A percentile compares a stretch with the other conserved stretches of the same genome.
Conservation (phyloP, 2,888 invertebrate genomes). For the Pecten maximus region DNA sequence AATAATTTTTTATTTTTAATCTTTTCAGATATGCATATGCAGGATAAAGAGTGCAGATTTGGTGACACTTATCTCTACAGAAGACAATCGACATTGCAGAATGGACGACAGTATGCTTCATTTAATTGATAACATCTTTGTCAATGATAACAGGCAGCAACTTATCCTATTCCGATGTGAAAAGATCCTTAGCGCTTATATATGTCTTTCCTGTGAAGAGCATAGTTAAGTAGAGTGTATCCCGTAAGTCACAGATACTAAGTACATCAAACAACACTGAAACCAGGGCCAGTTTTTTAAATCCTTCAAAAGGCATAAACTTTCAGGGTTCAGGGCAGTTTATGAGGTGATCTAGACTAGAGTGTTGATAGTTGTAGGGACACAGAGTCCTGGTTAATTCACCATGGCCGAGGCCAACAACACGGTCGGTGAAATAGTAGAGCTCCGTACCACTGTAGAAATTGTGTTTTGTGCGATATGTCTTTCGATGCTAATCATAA, state of each 20-base stretch:
- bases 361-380: background rate
- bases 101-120: background rate
- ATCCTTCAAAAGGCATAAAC: background rate
- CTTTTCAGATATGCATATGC: background rate
- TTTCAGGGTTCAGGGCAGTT: background rate
- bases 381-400: too few relatives aligned
- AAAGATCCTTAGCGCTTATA: background rate
- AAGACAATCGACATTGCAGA: background rate
- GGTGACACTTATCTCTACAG: background rate
- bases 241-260: background rate
- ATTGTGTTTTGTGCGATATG: slow-evolving; percentile 54
- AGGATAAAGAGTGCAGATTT: background rate
- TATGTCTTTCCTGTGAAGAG: background rate
- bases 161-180: background rate
- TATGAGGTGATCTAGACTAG: background rate
- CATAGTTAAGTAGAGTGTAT: background rate
- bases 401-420: background rate
- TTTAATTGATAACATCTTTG: background rate
- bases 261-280: background rate
- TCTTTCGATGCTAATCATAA: slow-evolving; percentile 66
- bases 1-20: too few relatives aligned
- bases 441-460: background rate
- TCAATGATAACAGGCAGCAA: background rate
- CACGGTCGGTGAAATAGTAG: background rate
- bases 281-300: background rate